Conservation (phyloP, 2,888 invertebrate genomes). For the Drosophila ezoana region DNA sequence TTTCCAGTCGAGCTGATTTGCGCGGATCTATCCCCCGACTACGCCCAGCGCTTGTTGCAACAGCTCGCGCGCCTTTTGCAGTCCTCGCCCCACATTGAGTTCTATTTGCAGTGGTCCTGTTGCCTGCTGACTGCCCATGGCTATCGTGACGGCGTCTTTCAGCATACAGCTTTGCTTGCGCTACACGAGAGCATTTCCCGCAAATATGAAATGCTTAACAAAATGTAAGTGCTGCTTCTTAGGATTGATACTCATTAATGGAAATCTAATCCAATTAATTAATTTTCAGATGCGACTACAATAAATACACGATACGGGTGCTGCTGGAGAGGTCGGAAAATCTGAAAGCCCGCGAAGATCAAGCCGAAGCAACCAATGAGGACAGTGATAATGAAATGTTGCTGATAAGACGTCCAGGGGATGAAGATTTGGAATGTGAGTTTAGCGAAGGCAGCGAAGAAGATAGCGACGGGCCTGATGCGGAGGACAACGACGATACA, state of each 20-base stretch:
- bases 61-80: conserved; percentile 91
- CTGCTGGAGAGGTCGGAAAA: conserved; percentile 86
- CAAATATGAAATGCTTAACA: conserved; percentile 92
- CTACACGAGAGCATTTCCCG: conserved; percentile 92
- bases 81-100: conserved; percentile 93
- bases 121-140: conserved; percentile 89
- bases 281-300: conserved; percentile 92
- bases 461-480: conserved; percentile 32
- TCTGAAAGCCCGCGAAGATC: conserved; percentile 12
- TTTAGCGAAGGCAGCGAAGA: conserved; percentile 71
- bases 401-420: conserved; percentile 56
- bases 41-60: conserved; percentile 90
- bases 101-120: conserved; percentile 93
- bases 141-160: conserved; percentile 87
- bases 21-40: conserved; percentile 89
- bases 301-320: conserved; percentile 92
- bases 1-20: conserved; percentile 91
- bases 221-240: conserved; percentile 89
- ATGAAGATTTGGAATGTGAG: conserved; percentile 33
- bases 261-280: neutral
- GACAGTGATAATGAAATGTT: conserved; percentile 80
- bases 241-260: neutral
- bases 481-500: conserved; percentile 63
- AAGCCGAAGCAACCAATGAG: neutral
- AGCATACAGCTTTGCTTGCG: conserved; percentile 88